Evolutionary conservation across 2,888 invertebrate genomes (phyloP), one percentile per base, ranked within the genome.

Genomic region (Leptopterna dolabrata): DNA sequence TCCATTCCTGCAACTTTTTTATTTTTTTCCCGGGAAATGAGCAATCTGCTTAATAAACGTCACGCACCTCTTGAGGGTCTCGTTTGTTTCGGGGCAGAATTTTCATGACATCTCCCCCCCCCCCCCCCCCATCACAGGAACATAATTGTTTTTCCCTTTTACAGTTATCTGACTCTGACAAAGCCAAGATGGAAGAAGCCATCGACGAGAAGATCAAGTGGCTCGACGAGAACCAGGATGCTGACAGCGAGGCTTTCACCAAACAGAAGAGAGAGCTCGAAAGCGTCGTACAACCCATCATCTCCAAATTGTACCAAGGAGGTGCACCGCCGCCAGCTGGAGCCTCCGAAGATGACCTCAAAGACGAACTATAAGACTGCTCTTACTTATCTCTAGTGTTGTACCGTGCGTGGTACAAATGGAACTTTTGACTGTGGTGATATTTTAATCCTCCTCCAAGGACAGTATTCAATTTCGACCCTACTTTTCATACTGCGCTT

Each of bases 121-220:
- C n/a, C n/a, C n/a, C n/a, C n/a, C n/a, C n/a, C n/a, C n/a, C n/a
- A n/a, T 51, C n/a, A 51, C 51, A 16, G 0, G 94, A 71, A 89
- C 81, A 85, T 41, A 47, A 4, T 14, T 19, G 4, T 29, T 47
- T 16, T 16, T 45, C 19, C 36, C 30, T 43, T 71, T 84, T 45
- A 36, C 85, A 85, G 85, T 7, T 94, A 78, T 95, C 95, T 88
- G 97, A 96, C 30, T 96, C 96, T 0, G 99, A 99, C 90, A 99
- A 99, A 92, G 93, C 95, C 7, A 98, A 97, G 91, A 97, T 99
- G 95, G 98, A 98, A 91, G 95, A 96, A 90, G 97, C 97, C n/a
- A 96, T 99, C 90, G 98, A 99, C 88, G 98, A 97, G 90, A 96
- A 97, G 90, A 99, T 99, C 92, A 98, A 98, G 91, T 99, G 99